Percentiles rank a stretch among this genome's conserved stretches.
These are phyloP conservation scores for Gyps fulvus DNA, from an alignment of 2,113 vertebrate species.

Conservation along the genomic window DNA sequence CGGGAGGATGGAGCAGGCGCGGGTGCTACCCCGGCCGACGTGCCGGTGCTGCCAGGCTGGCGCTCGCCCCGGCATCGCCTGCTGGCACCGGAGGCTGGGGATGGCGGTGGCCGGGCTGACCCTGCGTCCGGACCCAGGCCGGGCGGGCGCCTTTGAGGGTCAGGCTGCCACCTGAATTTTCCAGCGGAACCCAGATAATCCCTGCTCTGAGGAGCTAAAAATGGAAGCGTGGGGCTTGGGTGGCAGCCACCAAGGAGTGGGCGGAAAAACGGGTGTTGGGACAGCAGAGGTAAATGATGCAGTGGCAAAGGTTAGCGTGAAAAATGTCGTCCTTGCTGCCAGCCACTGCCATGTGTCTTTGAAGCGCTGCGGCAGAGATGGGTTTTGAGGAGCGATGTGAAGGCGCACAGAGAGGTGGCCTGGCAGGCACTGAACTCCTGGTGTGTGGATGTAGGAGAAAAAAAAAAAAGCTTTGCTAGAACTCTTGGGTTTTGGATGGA, in stretches of 20 bases:
- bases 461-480: not conserved
- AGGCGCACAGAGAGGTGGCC: not conserved
- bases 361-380: not conserved
- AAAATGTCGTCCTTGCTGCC: not conserved
- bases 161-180: rapidly evolving
- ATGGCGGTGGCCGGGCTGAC: not conserved
- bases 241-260: not conserved
- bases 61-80: not conserved
- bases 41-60: no score
- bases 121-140: not conserved
- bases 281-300: not conserved
- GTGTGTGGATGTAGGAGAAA: not conserved
- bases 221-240: not conserved
- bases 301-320: not conserved
- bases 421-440: not conserved
- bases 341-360: not conserved
- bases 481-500: not conserved
- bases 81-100: not conserved
- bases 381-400: not conserved
- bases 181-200: no score
- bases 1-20: not conserved
- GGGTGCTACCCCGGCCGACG: not conserved
- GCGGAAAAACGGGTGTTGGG: not conserved
- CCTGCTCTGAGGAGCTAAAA: not conserved
- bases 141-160: not conserved